Percentiles rank a stretch among this genome's conserved stretches.
These are phyloP conservation scores for Ephydatia muelleri DNA, from an alignment of 37 sponge, comb jelly and placozoan genomes.

Conservation along the genomic window DNA sequence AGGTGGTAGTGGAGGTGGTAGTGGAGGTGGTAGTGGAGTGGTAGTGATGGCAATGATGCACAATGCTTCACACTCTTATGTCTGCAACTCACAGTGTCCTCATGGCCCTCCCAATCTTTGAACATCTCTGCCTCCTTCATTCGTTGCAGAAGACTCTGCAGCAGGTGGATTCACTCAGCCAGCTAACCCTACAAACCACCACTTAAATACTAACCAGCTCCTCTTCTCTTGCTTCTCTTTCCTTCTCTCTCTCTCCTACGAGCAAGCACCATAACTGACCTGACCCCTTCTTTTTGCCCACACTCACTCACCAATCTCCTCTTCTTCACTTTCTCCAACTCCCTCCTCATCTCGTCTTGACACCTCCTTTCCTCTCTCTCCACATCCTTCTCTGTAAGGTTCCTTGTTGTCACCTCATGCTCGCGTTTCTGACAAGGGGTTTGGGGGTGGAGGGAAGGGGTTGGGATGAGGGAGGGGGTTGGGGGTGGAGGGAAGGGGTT, in stretches of 20 bases:
- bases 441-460: slow-evolving; percentile 6
- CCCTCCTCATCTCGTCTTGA: slow-evolving; percentile 83
- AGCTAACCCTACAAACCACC: not conserved
- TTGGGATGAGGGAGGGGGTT: too few species aligned
- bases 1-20: not conserved
- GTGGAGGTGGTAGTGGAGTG: not conserved
- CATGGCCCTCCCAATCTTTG: slow-evolving; percentile 96
- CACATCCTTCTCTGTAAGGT: slow-evolving; percentile 67
- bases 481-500: not conserved
- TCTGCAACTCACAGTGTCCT: slow-evolving; percentile 76
- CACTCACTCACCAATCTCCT: slow-evolving; percentile 70
- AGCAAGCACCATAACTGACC: slow-evolving; percentile 8
- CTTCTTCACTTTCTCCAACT: slow-evolving; percentile 89
- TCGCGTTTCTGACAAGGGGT: slow-evolving; percentile 72
- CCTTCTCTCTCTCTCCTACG: slow-evolving; percentile 90
- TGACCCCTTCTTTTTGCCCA: slow-evolving; percentile 51
- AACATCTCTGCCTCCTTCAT: slow-evolving; percentile 96
- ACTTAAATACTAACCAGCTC: slow-evolving; percentile 73
- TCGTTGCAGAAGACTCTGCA: slow-evolving; percentile 72
- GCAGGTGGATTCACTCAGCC: not conserved
- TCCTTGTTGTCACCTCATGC: slow-evolving; percentile 51
- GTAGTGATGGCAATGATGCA: not conserved
- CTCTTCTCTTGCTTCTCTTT: slow-evolving; percentile 87
- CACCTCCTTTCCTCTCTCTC: slow-evolving; percentile 64
- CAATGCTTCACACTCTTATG: not conserved